These are phyloP conservation scores for Corapipo altera DNA, from an alignment of 2,113 vertebrate genomes.

Conservation along the genomic window DNA sequence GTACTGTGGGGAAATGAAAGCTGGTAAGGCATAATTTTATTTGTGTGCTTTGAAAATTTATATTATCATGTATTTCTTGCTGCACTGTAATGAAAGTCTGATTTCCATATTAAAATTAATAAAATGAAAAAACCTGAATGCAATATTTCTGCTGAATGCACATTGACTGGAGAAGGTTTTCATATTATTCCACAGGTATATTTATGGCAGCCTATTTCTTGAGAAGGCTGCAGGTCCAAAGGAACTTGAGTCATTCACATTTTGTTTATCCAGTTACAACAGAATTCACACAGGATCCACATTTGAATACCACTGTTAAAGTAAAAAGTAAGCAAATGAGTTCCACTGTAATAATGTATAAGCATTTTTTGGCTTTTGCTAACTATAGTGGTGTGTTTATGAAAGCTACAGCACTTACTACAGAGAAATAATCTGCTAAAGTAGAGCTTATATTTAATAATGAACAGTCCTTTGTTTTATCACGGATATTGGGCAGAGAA, in stretches of 20 bases:
- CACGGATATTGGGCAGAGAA: background rate
- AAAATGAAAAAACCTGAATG: constrained; percentile 40
- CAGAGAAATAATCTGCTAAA: background rate
- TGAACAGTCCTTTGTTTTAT: background rate
- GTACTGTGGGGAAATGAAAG: constrained; percentile 62
- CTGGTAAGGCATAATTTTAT: constrained; percentile 53
- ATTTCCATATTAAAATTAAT: constrained; percentile 69
- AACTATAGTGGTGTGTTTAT: background rate
- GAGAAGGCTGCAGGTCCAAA: background rate
- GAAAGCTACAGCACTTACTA: background rate
- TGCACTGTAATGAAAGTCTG: constrained; percentile 27
- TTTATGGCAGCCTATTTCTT: constrained; percentile 5
- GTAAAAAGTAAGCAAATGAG: background rate
- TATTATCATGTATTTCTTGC: constrained; percentile 42
- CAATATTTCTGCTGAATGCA: constrained; percentile 46
- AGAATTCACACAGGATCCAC: background rate
- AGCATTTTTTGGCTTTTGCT: background rate
- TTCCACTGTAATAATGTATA: background rate
- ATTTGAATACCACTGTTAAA: background rate
- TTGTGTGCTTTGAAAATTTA: constrained; percentile 42
- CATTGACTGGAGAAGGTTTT: background rate
- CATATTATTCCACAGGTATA: constrained; percentile 3
- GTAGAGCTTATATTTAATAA: background rate
- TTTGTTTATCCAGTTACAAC: background rate
- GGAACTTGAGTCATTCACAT: background rate